phyloP scores from a whole-genome alignment of 2,113 vertebrate genomes.

The Propithecus coquereli region DNA sequence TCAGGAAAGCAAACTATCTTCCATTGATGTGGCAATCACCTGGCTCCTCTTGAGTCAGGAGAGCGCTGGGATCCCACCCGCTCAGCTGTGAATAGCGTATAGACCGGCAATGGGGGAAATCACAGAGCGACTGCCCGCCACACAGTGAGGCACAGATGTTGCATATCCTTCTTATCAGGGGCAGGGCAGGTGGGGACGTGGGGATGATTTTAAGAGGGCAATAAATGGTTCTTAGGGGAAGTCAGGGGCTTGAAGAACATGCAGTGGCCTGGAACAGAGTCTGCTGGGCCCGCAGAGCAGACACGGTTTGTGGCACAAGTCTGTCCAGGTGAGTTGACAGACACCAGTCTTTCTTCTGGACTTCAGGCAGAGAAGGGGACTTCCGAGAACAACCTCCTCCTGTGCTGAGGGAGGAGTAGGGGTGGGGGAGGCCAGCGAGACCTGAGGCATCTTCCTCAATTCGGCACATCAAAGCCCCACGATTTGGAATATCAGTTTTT shows the following conservation, averaged over 20 bases:
- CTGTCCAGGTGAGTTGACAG: not conserved
- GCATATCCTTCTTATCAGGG: not conserved
- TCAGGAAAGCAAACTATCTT: not conserved
- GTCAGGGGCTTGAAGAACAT: not conserved
- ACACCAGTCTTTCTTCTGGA: not conserved
- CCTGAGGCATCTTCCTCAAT: not conserved
- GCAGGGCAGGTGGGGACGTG: not conserved
- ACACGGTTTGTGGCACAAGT: not conserved
- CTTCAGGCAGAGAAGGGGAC: not conserved
- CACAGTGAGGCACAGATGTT: not conserved
- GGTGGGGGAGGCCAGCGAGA: not conserved
- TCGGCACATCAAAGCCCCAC: not conserved
- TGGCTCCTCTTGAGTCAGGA: too few relatives aligned
- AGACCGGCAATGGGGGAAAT: not conserved
- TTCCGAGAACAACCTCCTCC: not conserved
- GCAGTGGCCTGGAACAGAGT: not conserved
- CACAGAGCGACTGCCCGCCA: not conserved
- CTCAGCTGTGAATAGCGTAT: fast-evolving
- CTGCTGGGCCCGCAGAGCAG: not conserved
- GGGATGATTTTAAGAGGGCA: not conserved
- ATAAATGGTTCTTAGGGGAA: not conserved
- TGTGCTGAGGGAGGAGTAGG: not conserved
- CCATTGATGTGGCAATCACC: fast-evolving
- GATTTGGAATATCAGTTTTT: not conserved
- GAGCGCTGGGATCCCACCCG: fast-evolving